Evolutionary conservation across 2,113 vertebrate genomes (phyloP).

Genomic region (Callorhinus ursinus): DNA sequence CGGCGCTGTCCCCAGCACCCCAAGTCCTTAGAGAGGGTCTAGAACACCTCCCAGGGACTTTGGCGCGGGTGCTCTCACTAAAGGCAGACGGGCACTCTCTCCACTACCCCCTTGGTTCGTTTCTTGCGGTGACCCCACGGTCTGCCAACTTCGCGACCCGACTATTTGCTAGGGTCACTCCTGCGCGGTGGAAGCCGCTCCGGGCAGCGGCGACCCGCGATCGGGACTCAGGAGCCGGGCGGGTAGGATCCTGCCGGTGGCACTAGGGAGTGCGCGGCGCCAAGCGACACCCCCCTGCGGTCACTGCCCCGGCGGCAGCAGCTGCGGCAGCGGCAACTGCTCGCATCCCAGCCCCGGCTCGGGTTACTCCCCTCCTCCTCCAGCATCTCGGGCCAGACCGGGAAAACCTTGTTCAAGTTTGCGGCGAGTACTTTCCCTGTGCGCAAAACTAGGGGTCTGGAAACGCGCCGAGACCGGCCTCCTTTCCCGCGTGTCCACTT

Average conservation of each 20-base stretch:
- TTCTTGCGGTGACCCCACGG: neutral
- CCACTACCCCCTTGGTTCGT: neutral
- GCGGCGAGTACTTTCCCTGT: neutral
- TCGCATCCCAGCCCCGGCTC: conserved; percentile 53
- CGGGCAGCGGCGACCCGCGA: neutral
- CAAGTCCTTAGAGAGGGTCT: neutral
- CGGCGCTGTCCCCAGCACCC: neutral
- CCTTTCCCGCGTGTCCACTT: neutral
- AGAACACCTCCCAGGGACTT: neutral
- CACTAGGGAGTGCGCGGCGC: neutral
- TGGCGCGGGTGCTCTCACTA: neutral
- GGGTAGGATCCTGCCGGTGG: neutral
- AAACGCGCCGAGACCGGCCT: neutral
- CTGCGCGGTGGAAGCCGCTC: neutral
- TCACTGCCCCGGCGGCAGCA: conserved; percentile 45
- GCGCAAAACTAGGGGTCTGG: neutral
- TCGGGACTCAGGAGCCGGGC: neutral
- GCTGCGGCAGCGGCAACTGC: conserved; percentile 74
- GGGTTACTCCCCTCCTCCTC: conserved; percentile 62
- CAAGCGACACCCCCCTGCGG: neutral
- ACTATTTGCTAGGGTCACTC: neutral
- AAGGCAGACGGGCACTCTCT: neutral
- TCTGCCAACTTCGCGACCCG: neutral
- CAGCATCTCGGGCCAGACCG: conserved; percentile 60
- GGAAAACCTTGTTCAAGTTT: conserved; percentile 52